Evolutionary conservation across 2,888 invertebrate genomes (phyloP).

Genomic region (Caenorhabditis sp.): DNA sequence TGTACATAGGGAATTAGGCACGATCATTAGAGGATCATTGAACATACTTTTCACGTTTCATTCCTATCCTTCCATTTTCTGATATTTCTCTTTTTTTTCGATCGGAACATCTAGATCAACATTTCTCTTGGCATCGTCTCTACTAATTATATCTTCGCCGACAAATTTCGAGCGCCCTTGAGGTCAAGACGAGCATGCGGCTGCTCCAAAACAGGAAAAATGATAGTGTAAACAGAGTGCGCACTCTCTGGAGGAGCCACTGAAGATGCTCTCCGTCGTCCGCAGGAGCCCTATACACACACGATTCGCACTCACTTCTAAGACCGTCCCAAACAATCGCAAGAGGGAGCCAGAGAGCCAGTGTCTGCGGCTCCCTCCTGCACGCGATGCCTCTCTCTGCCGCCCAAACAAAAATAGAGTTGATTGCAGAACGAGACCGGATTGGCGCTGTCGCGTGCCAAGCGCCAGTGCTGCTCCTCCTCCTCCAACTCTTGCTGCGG

Average conservation of each 20-base stretch:
- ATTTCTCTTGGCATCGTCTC: no score
- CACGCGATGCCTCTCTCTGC: background rate
- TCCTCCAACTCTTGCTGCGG: conserved; percentile 66
- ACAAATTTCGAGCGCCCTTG: background rate
- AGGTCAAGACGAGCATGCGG: conserved; percentile 9
- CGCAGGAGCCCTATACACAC: conserved; percentile 41
- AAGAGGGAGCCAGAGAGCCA: background rate
- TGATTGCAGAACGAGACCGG: conserved; percentile 57
- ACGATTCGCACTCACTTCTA: conserved; percentile 21
- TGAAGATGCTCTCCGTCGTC: conserved; percentile 17
- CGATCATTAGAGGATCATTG: background rate
- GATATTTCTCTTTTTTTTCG: background rate
- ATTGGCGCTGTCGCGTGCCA: conserved; percentile 64
- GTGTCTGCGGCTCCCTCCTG: background rate
- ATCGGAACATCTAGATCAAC: background rate
- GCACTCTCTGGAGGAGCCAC: conserved; percentile 1
- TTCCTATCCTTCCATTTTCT: background rate
- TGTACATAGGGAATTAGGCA: background rate
- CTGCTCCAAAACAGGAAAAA: conserved; percentile 45
- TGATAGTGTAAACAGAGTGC: conserved; percentile 44
- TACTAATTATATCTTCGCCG: background rate
- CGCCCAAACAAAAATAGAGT: conserved; percentile 21
- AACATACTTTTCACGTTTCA: background rate
- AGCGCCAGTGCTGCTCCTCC: conserved; percentile 69
- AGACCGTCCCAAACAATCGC: conserved; percentile 15